Evolutionary conservation across 2,888 invertebrate genomes (phyloP).

Genomic region (Escarpia spicata): DNA sequence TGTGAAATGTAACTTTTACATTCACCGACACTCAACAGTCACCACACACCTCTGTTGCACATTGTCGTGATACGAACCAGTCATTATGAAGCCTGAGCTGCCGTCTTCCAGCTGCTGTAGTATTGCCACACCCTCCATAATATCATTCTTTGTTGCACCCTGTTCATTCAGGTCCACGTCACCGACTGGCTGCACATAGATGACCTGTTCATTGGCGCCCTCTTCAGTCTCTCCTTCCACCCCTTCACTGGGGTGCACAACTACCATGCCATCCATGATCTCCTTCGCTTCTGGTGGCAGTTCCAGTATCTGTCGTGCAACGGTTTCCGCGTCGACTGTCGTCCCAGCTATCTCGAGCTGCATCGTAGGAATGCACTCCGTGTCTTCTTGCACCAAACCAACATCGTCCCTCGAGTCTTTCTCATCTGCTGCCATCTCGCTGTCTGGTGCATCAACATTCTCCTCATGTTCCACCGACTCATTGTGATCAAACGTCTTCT

Average conservation of each 20-base stretch:
- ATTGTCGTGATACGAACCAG: background rate
- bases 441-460: background rate
- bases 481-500: background rate
- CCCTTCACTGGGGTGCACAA: background rate
- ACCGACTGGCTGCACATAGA: background rate
- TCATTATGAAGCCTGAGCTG: background rate
- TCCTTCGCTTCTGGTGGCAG: background rate
- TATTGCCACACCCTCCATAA: background rate
- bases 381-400: background rate
- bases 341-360: background rate
- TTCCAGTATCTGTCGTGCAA: background rate
- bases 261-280: background rate
- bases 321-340: background rate
- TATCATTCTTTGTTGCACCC: background rate
- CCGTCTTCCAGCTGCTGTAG: conserved; percentile 4
- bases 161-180: background rate
- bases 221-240: background rate
- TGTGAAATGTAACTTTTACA: no score
- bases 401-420: conserved; percentile 8
- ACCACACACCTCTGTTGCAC: no score
- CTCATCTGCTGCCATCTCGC: background rate
- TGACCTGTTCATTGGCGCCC: background rate
- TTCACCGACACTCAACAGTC: no score
- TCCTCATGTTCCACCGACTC: background rate
- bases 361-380: background rate